phyloP scores from a whole-genome alignment of 2,888 invertebrate species.

The Cephus runcator region DNA sequence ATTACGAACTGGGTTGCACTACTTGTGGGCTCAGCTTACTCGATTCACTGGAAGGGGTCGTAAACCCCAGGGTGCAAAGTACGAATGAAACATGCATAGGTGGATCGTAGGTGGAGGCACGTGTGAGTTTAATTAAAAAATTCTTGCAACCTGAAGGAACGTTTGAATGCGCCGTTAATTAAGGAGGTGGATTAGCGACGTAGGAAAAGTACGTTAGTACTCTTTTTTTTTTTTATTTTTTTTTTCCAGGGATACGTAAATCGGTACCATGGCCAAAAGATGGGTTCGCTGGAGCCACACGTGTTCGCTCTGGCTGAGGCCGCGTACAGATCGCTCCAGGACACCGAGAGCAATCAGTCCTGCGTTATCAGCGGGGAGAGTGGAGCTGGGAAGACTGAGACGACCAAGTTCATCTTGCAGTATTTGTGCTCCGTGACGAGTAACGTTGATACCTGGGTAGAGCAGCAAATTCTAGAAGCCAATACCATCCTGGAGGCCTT shows the following conservation, averaged over 20 bases:
- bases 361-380: conserved; percentile 94
- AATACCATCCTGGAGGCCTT: conserved; percentile 94
- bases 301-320: conserved; percentile 92
- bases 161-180: not conserved
- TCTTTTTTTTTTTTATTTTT: conserved; percentile 19
- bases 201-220: not conserved
- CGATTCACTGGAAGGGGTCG: not conserved
- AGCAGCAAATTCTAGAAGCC: conserved; percentile 93
- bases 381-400: conserved; percentile 94
- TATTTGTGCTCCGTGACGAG: conserved; percentile 90
- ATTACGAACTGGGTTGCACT: conserved; percentile 53
- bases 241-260: conserved; percentile 80
- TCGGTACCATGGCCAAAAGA: conserved; percentile 84
- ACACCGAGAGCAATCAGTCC: conserved; percentile 74
- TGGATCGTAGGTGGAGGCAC: not conserved
- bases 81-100: not conserved
- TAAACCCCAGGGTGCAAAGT: not conserved
- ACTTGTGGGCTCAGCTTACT: conserved; percentile 38
- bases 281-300: conserved; percentile 85
- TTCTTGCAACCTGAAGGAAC: not conserved
- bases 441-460: conserved; percentile 90
- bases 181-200: conserved; percentile 3
- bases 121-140: not conserved
- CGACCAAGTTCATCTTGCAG: conserved; percentile 90
- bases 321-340: conserved; percentile 82